A percentile compares a stretch with the other conserved stretches of the same genome.
Conservation (phyloP, 2,888 invertebrate genomes). For the Lasioglossum morio region DNA sequence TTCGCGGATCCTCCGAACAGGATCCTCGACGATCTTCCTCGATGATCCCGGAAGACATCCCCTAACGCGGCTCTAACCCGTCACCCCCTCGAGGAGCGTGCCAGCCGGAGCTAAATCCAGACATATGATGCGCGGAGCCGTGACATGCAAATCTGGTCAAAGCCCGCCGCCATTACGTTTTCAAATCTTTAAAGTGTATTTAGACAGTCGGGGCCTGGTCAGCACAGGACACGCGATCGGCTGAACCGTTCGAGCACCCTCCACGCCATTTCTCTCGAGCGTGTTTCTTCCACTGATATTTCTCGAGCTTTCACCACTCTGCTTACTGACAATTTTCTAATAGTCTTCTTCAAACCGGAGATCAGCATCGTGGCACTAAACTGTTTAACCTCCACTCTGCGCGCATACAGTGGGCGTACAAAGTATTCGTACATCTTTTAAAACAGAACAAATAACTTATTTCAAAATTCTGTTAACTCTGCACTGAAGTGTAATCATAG, state of each 20-base stretch:
- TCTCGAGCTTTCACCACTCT: background rate
- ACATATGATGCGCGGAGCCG: conserved; percentile 85
- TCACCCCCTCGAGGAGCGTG: conserved; percentile 61
- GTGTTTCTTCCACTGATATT: background rate
- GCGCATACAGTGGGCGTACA: too few relatives aligned
- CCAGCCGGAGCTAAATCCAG: conserved; percentile 82
- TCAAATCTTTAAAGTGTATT: conserved; percentile 85
- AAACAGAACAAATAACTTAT: too few relatives aligned
- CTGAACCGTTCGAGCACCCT: conserved; percentile 22
- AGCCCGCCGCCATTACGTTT: conserved; percentile 84
- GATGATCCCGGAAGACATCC: conserved; percentile 67
- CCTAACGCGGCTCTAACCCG: conserved; percentile 31
- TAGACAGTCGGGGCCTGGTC: conserved; percentile 80
- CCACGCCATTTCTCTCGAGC: background rate
- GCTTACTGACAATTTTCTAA: background rate
- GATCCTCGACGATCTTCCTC: conserved; percentile 62
- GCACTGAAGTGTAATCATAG: too few relatives aligned
- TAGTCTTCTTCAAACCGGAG: background rate
- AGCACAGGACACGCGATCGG: conserved; percentile 26
- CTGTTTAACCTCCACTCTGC: background rate
- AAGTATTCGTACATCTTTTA: too few relatives aligned
- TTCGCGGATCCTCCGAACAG: conserved; percentile 48
- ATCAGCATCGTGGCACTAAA: background rate
- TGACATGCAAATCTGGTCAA: conserved; percentile 85
- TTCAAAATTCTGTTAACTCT: too few relatives aligned